Evolutionary conservation across 2,113 vertebrate genomes (phyloP), one percentile per base, ranked within the genome.

Genomic region (Piaya cayana): DNA sequence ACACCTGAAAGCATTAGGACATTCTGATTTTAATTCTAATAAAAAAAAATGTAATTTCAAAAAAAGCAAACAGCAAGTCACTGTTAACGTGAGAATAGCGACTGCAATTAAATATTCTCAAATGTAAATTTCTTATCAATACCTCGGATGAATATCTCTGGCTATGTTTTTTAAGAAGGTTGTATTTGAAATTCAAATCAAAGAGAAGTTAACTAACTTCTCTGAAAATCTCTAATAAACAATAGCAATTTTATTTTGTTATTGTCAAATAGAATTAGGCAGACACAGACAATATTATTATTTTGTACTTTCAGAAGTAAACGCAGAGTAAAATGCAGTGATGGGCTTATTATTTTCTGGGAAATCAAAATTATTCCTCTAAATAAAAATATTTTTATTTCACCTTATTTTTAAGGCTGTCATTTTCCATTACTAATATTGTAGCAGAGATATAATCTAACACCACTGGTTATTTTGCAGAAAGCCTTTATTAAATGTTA

Each of bases 161-260:
- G 90, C 85, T 97, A 96, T 95, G 90, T 96, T 96, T 97, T 95
- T 93, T 94, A 78, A 96, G 96, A 97, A 97, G 95, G 93, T 95
- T 97, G 92, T 96, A 97, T 98, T 98, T 97, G 96, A 97, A 97
- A 97, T 97, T 97, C 97, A 97, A 97, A 98, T 96, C 69, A 85
- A 95, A 97, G 91, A 83, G 85, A 82, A 86, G 92, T 97, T 97
- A 95, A 55, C 65, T 95, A 91, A 69, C 93, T 96, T 96, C 89
- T 81, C 90, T 91, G 94, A 96, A 96, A 94, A 97, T 96, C 86
- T 95, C 94, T 97, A 97, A 92, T 78, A 95, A 90, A 96, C 91
- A 97, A 97, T 93, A 96, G 81, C 81, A 97, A 97, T 95, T 97
- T 93, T 96, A 97, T 97, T 97, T 96, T 96, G 88, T 92, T 97